A percentile compares a stretch with the other conserved stretches of the same genome.
These are phyloP conservation scores for Grapholita molesta DNA, from an alignment of 1,140 invertebrate genomes.

Conservation along the genomic window DNA sequence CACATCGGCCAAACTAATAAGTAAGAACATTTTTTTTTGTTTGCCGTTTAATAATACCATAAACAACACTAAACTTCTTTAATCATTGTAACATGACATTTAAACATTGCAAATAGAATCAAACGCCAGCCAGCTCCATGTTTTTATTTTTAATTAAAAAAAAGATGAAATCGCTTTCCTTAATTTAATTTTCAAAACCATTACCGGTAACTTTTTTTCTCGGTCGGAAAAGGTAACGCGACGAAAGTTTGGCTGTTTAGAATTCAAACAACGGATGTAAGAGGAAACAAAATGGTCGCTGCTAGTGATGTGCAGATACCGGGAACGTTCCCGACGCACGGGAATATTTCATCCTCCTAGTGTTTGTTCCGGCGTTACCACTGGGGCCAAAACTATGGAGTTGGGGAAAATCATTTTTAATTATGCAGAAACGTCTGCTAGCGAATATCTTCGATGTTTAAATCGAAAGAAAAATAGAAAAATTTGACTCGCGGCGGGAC, in stretches of 20 bases:
- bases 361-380: not conserved
- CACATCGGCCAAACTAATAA: no score
- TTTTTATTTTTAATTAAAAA: constrained; percentile 3
- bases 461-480: no score
- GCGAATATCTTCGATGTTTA: no score
- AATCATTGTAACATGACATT: not conserved
- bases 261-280: constrained; percentile 62
- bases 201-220: constrained; percentile 29
- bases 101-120: not conserved
- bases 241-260: constrained; percentile 41
- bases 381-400: no score
- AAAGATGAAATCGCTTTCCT: constrained; percentile 19
- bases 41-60: no score
- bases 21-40: no score
- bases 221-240: constrained; percentile 26
- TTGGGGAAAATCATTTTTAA: no score
- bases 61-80: not conserved
- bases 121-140: not conserved
- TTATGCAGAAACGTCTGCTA: no score
- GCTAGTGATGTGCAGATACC: not conserved
- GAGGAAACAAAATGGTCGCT: constrained; percentile 49
- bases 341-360: not conserved
- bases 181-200: constrained; percentile 38
- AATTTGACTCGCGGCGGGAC: no score
- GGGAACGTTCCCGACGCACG: not conserved